Conservation (phyloP, 2,888 invertebrate species). For the Aelia acuminata region DNA sequence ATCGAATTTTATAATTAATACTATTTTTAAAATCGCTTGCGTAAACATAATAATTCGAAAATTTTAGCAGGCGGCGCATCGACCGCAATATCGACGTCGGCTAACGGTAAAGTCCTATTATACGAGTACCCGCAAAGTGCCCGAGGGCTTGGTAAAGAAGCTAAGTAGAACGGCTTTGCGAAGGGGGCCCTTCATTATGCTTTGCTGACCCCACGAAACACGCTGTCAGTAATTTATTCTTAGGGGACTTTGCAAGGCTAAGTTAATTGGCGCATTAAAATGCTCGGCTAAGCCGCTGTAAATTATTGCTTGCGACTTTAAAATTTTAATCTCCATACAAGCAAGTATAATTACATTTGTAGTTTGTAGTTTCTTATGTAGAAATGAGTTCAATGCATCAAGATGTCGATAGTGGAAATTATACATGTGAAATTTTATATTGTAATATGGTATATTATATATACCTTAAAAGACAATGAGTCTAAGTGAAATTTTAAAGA, state of each 20-base stretch:
- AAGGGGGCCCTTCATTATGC: background rate
- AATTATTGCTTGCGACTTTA: background rate
- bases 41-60: background rate
- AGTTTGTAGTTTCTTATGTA: background rate
- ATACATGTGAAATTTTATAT: no score
- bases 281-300: background rate
- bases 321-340: background rate
- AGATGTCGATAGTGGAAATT: no score
- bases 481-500: no score
- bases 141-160: background rate
- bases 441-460: no score
- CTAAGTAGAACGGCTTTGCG: background rate
- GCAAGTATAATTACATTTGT: background rate
- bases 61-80: no score
- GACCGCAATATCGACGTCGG: background rate
- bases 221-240: background rate
- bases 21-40: no score
- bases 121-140: background rate
- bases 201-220: background rate
- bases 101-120: background rate
- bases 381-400: background rate
- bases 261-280: constrained; percentile 22
- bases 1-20: no score
- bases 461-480: no score
- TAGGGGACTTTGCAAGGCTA: background rate